Percentiles rank a stretch among this genome's conserved stretches.
Conservation (phyloP, 2,113 vertebrate genomes). For the Dipodomys spectabilis region DNA sequence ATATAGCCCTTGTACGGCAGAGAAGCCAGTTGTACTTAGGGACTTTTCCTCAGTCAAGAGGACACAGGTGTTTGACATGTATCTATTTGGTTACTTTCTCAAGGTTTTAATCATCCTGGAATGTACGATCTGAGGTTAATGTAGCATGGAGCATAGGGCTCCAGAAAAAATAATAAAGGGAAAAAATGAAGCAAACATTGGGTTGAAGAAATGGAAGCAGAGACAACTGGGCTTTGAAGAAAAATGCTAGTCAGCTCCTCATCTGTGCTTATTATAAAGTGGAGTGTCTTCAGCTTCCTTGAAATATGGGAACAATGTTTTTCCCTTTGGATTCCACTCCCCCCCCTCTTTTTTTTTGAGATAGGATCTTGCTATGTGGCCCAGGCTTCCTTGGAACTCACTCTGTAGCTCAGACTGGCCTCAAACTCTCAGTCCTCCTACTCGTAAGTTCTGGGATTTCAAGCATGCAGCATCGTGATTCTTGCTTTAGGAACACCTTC, state of each 20-base stretch:
- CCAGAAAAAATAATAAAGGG: neutral
- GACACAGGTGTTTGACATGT: rapidly evolving
- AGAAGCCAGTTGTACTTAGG: neutral
- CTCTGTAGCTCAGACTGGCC: too few relatives aligned
- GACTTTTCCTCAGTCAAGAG: neutral
- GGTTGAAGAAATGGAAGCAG: neutral
- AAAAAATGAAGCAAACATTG: too few relatives aligned
- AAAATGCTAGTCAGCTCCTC: neutral
- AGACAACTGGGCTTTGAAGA: neutral
- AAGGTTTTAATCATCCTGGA: neutral
- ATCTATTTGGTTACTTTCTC: neutral
- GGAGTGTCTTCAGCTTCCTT: neutral
- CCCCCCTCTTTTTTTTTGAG: too few relatives aligned
- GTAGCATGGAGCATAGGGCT: neutral
- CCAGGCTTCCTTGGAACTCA: too few relatives aligned
- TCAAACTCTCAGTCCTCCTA: too few relatives aligned
- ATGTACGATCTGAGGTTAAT: neutral
- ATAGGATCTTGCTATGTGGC: too few relatives aligned
- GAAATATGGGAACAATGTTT: neutral
- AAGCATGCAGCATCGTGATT: neutral
- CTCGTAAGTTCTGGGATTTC: too few relatives aligned
- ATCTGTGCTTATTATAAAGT: neutral
- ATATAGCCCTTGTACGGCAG: neutral
- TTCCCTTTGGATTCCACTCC: too few relatives aligned
- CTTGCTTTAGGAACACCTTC: neutral